phyloP scores from a whole-genome alignment of 2,797 vertebrate genomes.

The Pterois miles region DNA sequence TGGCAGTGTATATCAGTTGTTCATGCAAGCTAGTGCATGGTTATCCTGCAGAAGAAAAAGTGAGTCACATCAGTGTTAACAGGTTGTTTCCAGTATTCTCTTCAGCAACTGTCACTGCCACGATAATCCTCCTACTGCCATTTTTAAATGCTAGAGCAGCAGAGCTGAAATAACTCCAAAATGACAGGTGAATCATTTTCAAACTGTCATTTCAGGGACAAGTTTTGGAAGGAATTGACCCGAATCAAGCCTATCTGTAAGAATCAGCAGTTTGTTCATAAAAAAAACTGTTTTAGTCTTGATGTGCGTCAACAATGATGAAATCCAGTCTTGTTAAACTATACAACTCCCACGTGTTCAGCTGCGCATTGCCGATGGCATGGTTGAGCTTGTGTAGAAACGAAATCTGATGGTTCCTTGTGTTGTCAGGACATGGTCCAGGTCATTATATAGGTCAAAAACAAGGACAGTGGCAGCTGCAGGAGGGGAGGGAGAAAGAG shows the following conservation, averaged over 20 bases:
- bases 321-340: slow-evolving; percentile 40
- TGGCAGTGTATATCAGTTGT: neutral
- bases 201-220: slow-evolving; percentile 11
- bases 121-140: slow-evolving; percentile 10
- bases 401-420: slow-evolving; percentile 40
- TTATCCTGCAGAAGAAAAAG: slow-evolving; percentile 41
- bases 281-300: slow-evolving; percentile 4
- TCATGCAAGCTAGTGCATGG: slow-evolving; percentile 39
- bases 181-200: slow-evolving; percentile 26
- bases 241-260: slow-evolving; percentile 2
- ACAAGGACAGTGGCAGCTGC: slow-evolving; percentile 60
- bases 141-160: slow-evolving; percentile 37
- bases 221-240: slow-evolving; percentile 23
- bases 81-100: slow-evolving; percentile 30
- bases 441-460: slow-evolving; percentile 69
- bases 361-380: neutral
- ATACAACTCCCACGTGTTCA: slow-evolving; percentile 24
- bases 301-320: slow-evolving; percentile 27
- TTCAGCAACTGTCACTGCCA: slow-evolving; percentile 22
- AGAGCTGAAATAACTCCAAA: slow-evolving; percentile 10
- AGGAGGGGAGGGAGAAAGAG: slow-evolving; percentile 4
- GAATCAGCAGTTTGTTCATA: slow-evolving; percentile 10
- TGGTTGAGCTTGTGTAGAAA: neutral
- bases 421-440: slow-evolving; percentile 54
- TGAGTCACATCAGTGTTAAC: slow-evolving; percentile 38